Conservation (phyloP, 2,888 invertebrate genomes). For the Zaprionus lineosus region DNA sequence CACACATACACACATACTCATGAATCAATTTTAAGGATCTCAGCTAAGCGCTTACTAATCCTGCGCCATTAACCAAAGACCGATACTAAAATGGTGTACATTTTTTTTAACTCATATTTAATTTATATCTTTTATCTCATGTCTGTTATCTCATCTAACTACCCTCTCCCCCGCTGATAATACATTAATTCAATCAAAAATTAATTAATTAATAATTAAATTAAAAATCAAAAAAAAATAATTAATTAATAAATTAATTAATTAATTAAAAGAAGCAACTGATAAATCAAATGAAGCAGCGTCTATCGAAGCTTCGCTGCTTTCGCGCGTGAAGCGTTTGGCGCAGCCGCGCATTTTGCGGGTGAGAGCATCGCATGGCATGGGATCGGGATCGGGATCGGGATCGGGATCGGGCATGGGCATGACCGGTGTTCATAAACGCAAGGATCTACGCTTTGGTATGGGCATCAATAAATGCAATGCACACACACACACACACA, state of each 20-base stretch:
- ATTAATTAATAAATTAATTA: no score
- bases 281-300: constrained; percentile 29
- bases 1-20: no score
- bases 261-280: neutral
- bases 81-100: constrained; percentile 41
- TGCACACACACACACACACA: constrained; percentile 1
- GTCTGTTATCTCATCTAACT: no score
- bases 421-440: constrained; percentile 66
- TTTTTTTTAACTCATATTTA: no score
- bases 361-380: constrained; percentile 84
- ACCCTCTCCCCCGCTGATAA: no score
- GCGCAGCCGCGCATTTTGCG: constrained; percentile 85
- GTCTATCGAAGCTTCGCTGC: constrained; percentile 38
- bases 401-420: constrained; percentile 84
- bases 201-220: no score
- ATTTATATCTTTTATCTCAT: no score
- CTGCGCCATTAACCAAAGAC: constrained; percentile 20
- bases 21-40: no score
- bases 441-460: constrained; percentile 85
- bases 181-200: no score
- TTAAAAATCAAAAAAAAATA: no score
- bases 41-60: constrained; percentile 16
- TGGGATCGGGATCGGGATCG: constrained; percentile 78
- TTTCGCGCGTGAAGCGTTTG: constrained; percentile 83
- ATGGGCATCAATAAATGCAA: constrained; percentile 83